These are phyloP conservation scores for Borostomias antarcticus DNA, from an alignment of 2,797 vertebrate species.

Conservation along the genomic window DNA sequence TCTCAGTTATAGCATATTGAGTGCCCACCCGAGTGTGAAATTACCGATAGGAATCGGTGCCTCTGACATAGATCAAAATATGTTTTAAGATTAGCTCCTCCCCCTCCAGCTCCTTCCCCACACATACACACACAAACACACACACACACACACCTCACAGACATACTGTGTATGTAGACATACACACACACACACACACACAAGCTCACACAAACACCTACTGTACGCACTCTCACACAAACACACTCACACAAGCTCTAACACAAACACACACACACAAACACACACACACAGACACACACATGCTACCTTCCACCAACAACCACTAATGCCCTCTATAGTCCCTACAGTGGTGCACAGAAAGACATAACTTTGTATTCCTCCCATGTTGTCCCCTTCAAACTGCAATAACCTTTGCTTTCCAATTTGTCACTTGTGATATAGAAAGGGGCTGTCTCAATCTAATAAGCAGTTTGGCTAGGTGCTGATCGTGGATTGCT, in stretches of 20 bases:
- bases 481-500: slow-evolving; percentile 36
- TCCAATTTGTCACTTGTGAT: slow-evolving; percentile 43
- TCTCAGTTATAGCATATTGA: slow-evolving; percentile 45
- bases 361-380: slow-evolving; percentile 30
- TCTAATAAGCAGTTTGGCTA: slow-evolving; percentile 35
- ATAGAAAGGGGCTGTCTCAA: slow-evolving; percentile 30
- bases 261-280: neutral
- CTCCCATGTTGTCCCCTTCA: neutral
- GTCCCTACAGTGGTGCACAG: neutral
- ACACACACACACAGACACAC: slow-evolving; percentile 5
- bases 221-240: neutral
- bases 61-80: slow-evolving; percentile 43
- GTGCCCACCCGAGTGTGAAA: slow-evolving; percentile 54
- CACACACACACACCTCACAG: neutral
- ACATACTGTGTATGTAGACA: neutral
- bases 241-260: neutral
- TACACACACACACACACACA: neutral
- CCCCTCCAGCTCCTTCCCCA: neutral
- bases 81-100: slow-evolving; percentile 29
- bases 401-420: slow-evolving; percentile 42
- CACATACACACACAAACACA: neutral
- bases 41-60: slow-evolving; percentile 52
- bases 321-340: neutral
- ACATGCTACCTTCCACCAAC: neutral
- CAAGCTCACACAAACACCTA: neutral